Evolutionary conservation across 2,888 invertebrate genomes (phyloP).

Genomic region (Hydrotaea diabolus): DNA sequence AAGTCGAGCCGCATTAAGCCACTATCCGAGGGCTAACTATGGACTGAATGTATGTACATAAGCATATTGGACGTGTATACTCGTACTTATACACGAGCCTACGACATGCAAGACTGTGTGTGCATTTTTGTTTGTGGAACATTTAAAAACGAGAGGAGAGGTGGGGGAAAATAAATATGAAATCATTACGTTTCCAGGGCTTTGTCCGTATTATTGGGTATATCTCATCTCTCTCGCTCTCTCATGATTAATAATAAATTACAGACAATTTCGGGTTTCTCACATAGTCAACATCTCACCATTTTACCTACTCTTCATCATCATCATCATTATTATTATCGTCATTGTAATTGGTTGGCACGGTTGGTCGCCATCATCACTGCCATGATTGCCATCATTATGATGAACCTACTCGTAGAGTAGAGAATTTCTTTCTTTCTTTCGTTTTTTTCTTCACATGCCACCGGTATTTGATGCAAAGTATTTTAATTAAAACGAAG

Average conservation of each 20-base stretch:
- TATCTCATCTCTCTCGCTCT: background rate
- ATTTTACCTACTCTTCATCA: too few species aligned
- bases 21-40: slow-evolving; percentile 6
- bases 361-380: background rate
- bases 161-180: background rate
- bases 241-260: slow-evolving; percentile 38
- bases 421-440: background rate
- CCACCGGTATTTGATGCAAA: slow-evolving; percentile 15
- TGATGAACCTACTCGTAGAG: background rate
- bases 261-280: slow-evolving; percentile 8
- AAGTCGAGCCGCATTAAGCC: slow-evolving; percentile 10
- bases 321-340: too few species aligned
- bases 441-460: background rate
- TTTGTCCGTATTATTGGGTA: background rate
- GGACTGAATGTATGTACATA: background rate
- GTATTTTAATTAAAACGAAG: slow-evolving; percentile 41
- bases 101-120: too few species aligned
- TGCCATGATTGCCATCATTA: slow-evolving; percentile 12
- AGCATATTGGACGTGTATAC: too few species aligned
- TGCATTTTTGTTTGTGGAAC: too few species aligned
- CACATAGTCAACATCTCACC: too few species aligned
- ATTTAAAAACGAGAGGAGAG: too few species aligned
- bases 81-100: too few species aligned
- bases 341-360: too few species aligned
- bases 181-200: background rate